Base-by-base conservation (phyloP, 2,797 vertebrate species). In the Perdix hodgsoniae region DNA sequence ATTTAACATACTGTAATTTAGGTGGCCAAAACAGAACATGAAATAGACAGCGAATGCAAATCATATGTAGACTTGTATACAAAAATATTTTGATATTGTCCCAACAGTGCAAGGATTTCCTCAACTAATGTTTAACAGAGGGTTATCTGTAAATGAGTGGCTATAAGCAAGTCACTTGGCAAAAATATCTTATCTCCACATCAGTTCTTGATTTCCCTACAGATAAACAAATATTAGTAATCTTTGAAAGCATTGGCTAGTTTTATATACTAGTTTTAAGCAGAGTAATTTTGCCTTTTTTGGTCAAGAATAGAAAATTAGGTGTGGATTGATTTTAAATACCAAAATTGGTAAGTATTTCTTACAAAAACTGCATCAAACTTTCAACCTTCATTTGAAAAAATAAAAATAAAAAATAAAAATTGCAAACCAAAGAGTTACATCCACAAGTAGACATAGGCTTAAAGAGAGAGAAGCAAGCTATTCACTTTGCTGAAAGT, bases 291-390 rank as follows among this genome's bases (percentile, higher is more conserved):
- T 89, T 91, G 31, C 23, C 29, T 42, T 79, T 91, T 86, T 70
- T 23, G 60, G 1, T 87, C 78, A 74, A 47, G 79, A 83, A 87
- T 60, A 85, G 39, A 54, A 87, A 83, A 74, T 94, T 81, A 84
- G 37, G 54, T 85, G 44, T 72, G 64, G 59, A 91, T 85, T 95
- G 73, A 61, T 90, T 95, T 82, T 44, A 89, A 92, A 66, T 22
- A 73, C 44, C 14, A 37, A 83, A 76, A 87, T 88, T 77, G 56
- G 11, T 57, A 11, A 18, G 54, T 64, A 3, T 83, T 96, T 91
- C 56, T 63, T 88, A 75, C 65, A 81, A 96, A 6, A 81, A n/a
- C 33, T 73, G 13, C 77, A 65, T 91, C 79, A 64, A 39, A 59
- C 39, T 83, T 13, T 47, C 65, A 29, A 10, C 14, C 4, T 84